Evolutionary conservation across 2,113 vertebrate species (phyloP).

Genomic region (Emydura subglobosa): DNA sequence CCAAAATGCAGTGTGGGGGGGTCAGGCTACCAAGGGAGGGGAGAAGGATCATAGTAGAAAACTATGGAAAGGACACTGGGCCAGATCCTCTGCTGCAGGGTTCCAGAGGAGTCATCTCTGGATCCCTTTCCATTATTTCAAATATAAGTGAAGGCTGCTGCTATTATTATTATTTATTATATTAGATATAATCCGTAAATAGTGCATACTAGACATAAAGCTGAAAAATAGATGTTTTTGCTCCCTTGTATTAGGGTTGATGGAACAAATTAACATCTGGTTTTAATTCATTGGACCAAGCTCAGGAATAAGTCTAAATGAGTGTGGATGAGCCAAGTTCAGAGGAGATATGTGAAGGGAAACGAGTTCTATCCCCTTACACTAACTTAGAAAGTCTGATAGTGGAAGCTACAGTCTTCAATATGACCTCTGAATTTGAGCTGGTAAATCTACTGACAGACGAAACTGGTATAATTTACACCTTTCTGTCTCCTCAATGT

Average conservation of each 20-base stretch:
- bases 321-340: neutral
- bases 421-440: neutral
- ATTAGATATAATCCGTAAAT: neutral
- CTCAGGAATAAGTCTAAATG: neutral
- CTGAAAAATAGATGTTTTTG: neutral
- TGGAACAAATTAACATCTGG: neutral
- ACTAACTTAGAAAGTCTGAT: neutral
- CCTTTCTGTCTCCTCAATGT: neutral
- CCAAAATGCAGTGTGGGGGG: fast-evolving
- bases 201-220: neutral
- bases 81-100: neutral
- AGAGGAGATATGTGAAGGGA: fast-evolving
- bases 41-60: neutral
- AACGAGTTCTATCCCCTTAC: neutral
- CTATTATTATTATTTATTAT: neutral
- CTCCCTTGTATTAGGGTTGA: neutral
- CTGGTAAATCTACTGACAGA: neutral
- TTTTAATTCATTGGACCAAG: neutral
- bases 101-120: neutral
- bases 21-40: neutral
- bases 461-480: neutral
- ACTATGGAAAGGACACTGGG: neutral
- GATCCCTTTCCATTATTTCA: neutral
- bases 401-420: neutral
- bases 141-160: neutral